Conservation (phyloP, 2,888 invertebrate species). For the Standfussiana lucernea region DNA sequence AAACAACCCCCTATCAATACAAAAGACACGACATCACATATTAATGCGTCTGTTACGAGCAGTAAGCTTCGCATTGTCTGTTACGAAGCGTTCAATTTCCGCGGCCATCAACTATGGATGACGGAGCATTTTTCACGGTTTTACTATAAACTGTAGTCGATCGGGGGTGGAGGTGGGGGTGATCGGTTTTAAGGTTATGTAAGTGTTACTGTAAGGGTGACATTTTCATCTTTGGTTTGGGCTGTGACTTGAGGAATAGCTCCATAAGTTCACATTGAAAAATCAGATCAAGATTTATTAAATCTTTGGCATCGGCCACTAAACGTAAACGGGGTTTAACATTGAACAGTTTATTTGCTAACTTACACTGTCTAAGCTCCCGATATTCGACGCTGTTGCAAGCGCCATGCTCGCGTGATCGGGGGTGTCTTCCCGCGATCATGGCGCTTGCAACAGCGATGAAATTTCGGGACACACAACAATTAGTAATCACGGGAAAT, state of each 20-base stretch:
- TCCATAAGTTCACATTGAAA: not conserved
- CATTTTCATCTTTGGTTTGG: not conserved
- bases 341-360: too few species aligned
- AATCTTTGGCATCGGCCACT: not conserved
- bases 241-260: not conserved
- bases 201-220: not conserved
- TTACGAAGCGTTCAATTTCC: conserved; percentile 57
- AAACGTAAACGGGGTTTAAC: too few species aligned
- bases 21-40: conserved; percentile 35
- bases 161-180: not conserved
- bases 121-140: conserved; percentile 45
- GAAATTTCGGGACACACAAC: too few species aligned
- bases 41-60: conserved; percentile 29
- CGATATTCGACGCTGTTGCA: too few species aligned
- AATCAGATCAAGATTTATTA: not conserved
- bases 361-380: too few species aligned
- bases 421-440: too few species aligned
- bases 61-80: conserved; percentile 32
- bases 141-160: conserved; percentile 26
- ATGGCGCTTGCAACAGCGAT: too few species aligned
- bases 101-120: conserved; percentile 54
- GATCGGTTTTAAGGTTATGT: not conserved
- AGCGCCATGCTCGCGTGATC: too few species aligned
- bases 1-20: conserved; percentile 16
- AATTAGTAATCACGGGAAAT: too few species aligned